These are phyloP conservation scores for Aphodius sticticus DNA, from an alignment of 2,888 invertebrate genomes.

Conservation along the genomic window DNA sequence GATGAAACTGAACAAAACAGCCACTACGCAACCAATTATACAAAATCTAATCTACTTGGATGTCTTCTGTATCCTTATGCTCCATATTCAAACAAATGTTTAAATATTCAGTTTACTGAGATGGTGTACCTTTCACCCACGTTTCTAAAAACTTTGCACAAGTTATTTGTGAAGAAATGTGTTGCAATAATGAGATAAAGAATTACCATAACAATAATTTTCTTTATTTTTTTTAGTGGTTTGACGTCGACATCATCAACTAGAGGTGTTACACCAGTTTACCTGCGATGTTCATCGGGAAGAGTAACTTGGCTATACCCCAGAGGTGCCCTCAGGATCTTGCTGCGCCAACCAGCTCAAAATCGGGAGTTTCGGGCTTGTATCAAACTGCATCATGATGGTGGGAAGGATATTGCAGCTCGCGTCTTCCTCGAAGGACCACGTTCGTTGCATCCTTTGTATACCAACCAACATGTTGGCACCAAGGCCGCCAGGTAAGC, in stretches of 20 bases:
- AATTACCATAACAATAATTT: background rate
- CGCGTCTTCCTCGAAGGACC: slow-evolving; percentile 73
- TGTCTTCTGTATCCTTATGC: no score
- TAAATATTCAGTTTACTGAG: no score
- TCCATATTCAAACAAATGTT: no score
- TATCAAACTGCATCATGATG: slow-evolving; percentile 64
- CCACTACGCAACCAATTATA: no score
- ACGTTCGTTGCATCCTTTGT: slow-evolving; percentile 66
- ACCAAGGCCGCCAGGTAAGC: slow-evolving; percentile 55
- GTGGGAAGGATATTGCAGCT: slow-evolving; percentile 58
- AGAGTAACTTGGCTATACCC: slow-evolving; percentile 79
- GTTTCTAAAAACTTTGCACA: no score
- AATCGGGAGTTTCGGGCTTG: slow-evolving; percentile 75
- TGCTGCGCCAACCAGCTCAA: slow-evolving; percentile 66
- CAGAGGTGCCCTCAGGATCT: slow-evolving; percentile 74
- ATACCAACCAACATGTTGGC: slow-evolving; percentile 66
- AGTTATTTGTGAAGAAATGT: background rate
- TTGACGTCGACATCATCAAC: slow-evolving; percentile 58
- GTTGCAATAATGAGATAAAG: background rate
- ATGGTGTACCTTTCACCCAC: no score
- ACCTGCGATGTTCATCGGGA: slow-evolving; percentile 78
- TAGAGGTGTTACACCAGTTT: slow-evolving; percentile 78
- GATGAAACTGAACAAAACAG: no score
- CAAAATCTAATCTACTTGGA: no score
- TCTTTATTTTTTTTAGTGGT: slow-evolving; percentile 65